phyloP scores from a whole-genome alignment of 2,888 invertebrate genomes.

The Graphium colonna region DNA sequence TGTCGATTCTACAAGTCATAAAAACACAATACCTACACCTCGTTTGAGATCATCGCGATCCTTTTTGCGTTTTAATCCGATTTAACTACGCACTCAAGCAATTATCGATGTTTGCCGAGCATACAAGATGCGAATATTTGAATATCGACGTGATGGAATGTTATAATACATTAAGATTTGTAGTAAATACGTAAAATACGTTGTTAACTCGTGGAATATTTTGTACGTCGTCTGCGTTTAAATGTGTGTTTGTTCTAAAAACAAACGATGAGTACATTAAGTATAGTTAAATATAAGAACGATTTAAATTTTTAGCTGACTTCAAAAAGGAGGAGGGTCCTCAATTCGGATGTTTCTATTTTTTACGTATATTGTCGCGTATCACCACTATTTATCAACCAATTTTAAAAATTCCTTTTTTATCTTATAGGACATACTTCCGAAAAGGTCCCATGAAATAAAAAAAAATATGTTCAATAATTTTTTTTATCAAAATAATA shows the following conservation, averaged over 20 bases:
- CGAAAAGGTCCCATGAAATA: too few relatives aligned
- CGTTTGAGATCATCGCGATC: conserved; percentile 32
- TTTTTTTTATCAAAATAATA: too few relatives aligned
- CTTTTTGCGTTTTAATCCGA: conserved; percentile 43
- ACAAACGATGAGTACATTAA: too few relatives aligned
- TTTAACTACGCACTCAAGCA: conserved; percentile 10
- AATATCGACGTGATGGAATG: conserved; percentile 22
- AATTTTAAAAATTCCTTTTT: too few relatives aligned
- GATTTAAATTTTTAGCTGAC: too few relatives aligned
- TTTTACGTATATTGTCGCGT: too few relatives aligned
- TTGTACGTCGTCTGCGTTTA: conserved; percentile 3
- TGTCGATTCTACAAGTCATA: background rate
- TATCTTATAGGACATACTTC: too few relatives aligned
- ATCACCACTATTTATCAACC: too few relatives aligned
- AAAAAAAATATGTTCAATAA: too few relatives aligned
- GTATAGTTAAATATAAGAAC: too few relatives aligned
- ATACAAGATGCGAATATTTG: conserved; percentile 26
- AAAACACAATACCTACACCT: conserved; percentile 7
- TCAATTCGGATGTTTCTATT: too few relatives aligned
- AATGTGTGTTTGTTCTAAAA: conserved; percentile 1
- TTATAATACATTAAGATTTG: conserved; percentile 8
- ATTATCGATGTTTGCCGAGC: conserved; percentile 23
- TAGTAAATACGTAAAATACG: conserved; percentile 13
- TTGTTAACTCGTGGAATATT: conserved; percentile 12
- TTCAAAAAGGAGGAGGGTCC: too few relatives aligned